Evolutionary conservation across 2,113 vertebrate genomes (phyloP), one percentile per base, ranked within the genome.

Genomic region (Todiramphus chloris): DNA sequence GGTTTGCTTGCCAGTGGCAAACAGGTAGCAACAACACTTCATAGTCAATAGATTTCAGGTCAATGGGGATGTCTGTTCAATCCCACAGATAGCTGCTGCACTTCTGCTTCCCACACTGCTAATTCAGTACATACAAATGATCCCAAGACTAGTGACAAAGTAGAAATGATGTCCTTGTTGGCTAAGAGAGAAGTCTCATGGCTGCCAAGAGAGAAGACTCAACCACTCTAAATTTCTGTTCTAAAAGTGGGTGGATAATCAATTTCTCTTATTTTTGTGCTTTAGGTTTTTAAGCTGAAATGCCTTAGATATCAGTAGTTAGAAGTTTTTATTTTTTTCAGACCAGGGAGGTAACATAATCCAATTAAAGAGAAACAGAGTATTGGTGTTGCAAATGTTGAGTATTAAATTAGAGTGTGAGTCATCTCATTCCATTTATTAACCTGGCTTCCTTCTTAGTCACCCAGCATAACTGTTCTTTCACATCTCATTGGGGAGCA

Each of bases 401-500:
- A 75, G 48, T 69, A 69, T 75, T 79, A 87, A 53, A 79, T 79
- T 67, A 31, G 48, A 73, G 58, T 2, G 4, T 93, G 90, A 95
- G 75, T 96, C 90, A 92, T 56, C 39, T 51, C 18, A 9, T 85
- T 64, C 66, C 39, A 39, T 83, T 93, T 88, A 64, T 79, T 93
- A 81, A 90, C 66, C 35, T 68, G 70, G 85, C 63, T 83, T 85
- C 62, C 89, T 94, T 73, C 85, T 93, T 93, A 85, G 90, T 95
- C 92, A 95, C 63, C n/a, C 62, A 68, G 58, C 59, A 31, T 64
- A 89, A 69, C 56, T 68, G 19, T 82, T 91, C 51, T 4, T 93
- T 68, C 58, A 85, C 74, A 31, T 87, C 70, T 70, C 74, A 5
- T 64, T 24, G 33, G 67, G 39, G 67, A 90, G n/a, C 48, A 90